A percentile compares a stretch with the other conserved stretches of the same genome.
Evolutionary conservation across 2,888 invertebrate genomes (phyloP).

Genomic region (Thera britannica): DNA sequence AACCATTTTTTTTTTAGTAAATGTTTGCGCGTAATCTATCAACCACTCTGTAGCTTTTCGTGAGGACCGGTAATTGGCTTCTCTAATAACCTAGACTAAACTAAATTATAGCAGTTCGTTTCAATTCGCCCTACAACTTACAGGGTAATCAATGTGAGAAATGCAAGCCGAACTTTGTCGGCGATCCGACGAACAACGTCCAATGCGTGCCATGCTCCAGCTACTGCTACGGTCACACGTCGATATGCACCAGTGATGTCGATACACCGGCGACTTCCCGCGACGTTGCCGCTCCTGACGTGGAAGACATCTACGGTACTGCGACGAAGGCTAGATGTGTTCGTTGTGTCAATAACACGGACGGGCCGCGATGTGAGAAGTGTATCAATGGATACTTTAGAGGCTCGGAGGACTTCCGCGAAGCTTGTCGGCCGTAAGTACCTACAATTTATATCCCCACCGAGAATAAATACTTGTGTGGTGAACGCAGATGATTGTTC

Average conservation of each 20-base stretch:
- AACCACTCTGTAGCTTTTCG: no score
- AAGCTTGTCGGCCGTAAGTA: constrained; percentile 89
- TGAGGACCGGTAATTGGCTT: no score
- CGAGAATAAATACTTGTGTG: no score
- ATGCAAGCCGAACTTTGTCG: constrained; percentile 95
- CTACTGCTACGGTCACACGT: constrained; percentile 95
- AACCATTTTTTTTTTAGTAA: no score
- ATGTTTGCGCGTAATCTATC: no score
- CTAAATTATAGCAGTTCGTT: no score
- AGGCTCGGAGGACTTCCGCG: constrained; percentile 90
- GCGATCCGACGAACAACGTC: constrained; percentile 94
- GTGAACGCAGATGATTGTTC: no score
- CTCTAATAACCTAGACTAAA: no score
- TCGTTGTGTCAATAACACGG: constrained; percentile 92
- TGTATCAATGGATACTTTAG: constrained; percentile 91
- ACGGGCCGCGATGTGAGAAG: constrained; percentile 92
- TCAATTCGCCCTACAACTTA: no score
- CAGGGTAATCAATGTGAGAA: constrained; percentile 95
- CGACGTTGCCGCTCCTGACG: constrained; percentile 81
- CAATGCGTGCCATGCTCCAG: constrained; percentile 94
- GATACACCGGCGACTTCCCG: constrained; percentile 70
- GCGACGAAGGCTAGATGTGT: constrained; percentile 90
- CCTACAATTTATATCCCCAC: neutral
- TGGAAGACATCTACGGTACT: constrained; percentile 87
- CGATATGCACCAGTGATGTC: constrained; percentile 89